Evolutionary conservation across 1,140 invertebrate species (phyloP).

Genomic region (Tyrophagus putrescentiae): DNA sequence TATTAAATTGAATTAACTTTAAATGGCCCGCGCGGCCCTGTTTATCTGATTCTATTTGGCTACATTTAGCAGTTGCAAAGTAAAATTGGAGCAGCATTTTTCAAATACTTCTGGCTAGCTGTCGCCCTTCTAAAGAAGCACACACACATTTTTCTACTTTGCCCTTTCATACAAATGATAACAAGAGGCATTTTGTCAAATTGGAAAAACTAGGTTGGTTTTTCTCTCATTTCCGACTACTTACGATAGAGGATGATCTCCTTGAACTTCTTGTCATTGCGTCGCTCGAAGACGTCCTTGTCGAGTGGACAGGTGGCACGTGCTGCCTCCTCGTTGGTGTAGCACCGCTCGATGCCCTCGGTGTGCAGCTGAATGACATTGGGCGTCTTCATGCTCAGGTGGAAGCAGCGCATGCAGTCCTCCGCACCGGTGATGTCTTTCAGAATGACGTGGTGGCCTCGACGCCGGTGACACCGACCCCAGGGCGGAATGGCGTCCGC

Average conservation of each 20-base stretch:
- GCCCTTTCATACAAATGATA: too few species aligned
- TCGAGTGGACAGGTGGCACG: conserved; percentile 42
- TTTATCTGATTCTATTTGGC: background rate
- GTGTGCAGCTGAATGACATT: conserved; percentile 50
- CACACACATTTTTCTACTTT: too few species aligned
- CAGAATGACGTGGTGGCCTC: conserved; percentile 48
- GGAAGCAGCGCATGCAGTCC: conserved; percentile 47
- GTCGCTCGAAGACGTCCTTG: conserved; percentile 26
- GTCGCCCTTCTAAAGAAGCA: background rate
- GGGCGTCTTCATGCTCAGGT: conserved; percentile 42
- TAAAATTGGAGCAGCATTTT: too few species aligned
- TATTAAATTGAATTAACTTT: conserved; percentile 1
- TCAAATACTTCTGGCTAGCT: background rate
- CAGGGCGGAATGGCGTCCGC: conserved; percentile 49
- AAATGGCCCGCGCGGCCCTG: background rate
- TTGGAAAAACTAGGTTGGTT: too few species aligned
- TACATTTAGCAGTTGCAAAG: background rate
- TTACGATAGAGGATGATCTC: conserved; percentile 23
- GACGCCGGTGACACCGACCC: conserved; percentile 46
- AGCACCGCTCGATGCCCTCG: conserved; percentile 44
- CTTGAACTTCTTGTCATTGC: conserved; percentile 25
- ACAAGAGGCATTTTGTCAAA: too few species aligned
- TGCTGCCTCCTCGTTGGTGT: conserved; percentile 44
- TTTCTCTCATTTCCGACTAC: background rate
- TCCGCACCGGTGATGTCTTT: conserved; percentile 43